These are phyloP conservation scores for Drosophila cracens DNA, from an alignment of 2,888 invertebrate genomes.

Conservation along the genomic window DNA sequence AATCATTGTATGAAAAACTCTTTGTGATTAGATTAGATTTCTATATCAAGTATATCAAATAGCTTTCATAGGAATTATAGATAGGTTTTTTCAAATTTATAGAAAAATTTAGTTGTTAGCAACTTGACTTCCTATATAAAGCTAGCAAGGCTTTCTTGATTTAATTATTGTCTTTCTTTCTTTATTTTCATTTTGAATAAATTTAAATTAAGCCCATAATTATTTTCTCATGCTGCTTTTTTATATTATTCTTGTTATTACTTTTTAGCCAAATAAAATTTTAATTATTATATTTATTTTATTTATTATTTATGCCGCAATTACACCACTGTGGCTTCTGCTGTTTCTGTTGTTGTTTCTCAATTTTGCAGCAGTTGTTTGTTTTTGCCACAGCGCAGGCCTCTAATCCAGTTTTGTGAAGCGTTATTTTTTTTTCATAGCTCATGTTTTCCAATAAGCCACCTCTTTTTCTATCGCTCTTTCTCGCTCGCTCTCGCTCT, in stretches of 20 bases:
- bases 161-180: background rate
- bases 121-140: too few relatives aligned
- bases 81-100: too few relatives aligned
- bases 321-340: slow-evolving; percentile 32
- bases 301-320: background rate
- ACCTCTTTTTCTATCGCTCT: slow-evolving; percentile 16
- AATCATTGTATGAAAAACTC: too few relatives aligned
- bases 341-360: slow-evolving; percentile 21
- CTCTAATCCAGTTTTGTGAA: slow-evolving; percentile 70
- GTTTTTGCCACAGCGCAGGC: slow-evolving; percentile 35
- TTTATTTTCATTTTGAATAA: too few relatives aligned
- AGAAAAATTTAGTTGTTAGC: too few relatives aligned
- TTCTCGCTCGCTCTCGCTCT: slow-evolving; percentile 1
- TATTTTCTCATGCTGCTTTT: background rate
- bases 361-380: slow-evolving; percentile 15
- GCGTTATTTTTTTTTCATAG: slow-evolving; percentile 35
- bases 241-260: background rate
- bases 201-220: background rate
- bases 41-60: too few relatives aligned
- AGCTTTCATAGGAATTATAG: too few relatives aligned
- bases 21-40: too few relatives aligned
- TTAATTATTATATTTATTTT: background rate
- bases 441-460: slow-evolving; percentile 30
- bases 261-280: rapidly evolving
- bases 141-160: background rate